Evolutionary conservation across 2,113 vertebrate species (phyloP), one percentile per base, ranked within the genome.

Genomic region (Furnarius figulus): DNA sequence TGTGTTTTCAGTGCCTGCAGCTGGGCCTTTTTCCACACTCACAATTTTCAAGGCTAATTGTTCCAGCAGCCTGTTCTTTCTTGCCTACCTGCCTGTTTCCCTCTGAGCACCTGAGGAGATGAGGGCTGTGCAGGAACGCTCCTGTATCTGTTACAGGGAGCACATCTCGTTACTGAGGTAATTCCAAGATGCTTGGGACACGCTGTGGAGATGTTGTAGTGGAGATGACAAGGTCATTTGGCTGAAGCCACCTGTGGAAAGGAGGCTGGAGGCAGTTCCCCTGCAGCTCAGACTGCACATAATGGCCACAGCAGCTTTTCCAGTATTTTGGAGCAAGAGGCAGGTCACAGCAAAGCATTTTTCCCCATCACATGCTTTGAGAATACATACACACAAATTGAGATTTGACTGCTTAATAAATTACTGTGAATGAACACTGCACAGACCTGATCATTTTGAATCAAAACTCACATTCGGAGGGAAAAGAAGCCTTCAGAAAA

Each of bases 1-100:
- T 74, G 0, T 47, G 53, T 90, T 93, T 89, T 71, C 68, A 59
- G 44, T 50, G 12, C 20, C 7, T 40, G 56, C 73, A 81, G 39
- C 50, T 39, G 61, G 33, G 80, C 33, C 59, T 8, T 88, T 92
- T 95, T 67, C 42, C 47, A 47, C 8, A 42, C 52, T 92, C 18
- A 47, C 56, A 77, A 72, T 91, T 92, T 92, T 74, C 86, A 42
- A 50, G 89, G 77, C 80, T 92, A 86, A 89, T 95, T 95, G 85
- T 89, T 89, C 30, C 61, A 87, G 72, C 70, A 85, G 62, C 53
- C 73, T 89, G 80, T 52, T 87, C 70, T 75, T 91, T 87, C 80
- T 92, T 84, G 73, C 96, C 80, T n/a, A 93, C 92, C 95, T 96
- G 94, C 47, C 52, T 84, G 79, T 95, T 95, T 91, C 89, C 86